phyloP scores from a whole-genome alignment of 2,113 vertebrate genomes.

The Zosterops pallidus region DNA sequence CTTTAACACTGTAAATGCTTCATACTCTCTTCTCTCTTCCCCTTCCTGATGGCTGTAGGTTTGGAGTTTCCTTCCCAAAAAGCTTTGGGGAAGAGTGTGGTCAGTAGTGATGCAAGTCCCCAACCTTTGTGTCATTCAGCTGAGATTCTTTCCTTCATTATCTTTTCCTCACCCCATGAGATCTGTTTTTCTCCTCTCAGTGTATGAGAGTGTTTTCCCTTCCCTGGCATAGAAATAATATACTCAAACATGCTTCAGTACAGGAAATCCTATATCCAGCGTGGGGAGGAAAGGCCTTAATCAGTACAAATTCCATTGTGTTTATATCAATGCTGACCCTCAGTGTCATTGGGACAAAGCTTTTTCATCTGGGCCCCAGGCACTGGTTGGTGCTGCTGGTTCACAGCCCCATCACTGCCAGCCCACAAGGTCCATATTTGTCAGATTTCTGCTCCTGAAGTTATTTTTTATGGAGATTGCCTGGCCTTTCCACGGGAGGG shows the following conservation, averaged over 20 bases:
- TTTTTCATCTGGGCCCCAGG: neutral
- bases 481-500: neutral
- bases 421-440: neutral
- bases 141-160: neutral
- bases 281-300: slow-evolving; percentile 34
- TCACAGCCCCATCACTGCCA: neutral
- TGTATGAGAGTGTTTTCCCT: slow-evolving; percentile 5
- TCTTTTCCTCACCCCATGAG: neutral
- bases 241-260: neutral
- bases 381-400: neutral
- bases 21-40: neutral
- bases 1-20: neutral
- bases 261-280: slow-evolving; percentile 56
- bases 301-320: slow-evolving; percentile 63
- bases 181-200: neutral
- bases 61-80: neutral
- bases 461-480: neutral
- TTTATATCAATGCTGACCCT: slow-evolving; percentile 58
- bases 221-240: slow-evolving; percentile 46
- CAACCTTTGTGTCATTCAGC: neutral
- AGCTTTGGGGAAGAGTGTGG: neutral
- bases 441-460: neutral
- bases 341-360: neutral
- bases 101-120: neutral
- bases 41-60: neutral